phyloP scores from a whole-genome alignment of 2,113 vertebrate genomes.

The Paedocypris sp. region DNA sequence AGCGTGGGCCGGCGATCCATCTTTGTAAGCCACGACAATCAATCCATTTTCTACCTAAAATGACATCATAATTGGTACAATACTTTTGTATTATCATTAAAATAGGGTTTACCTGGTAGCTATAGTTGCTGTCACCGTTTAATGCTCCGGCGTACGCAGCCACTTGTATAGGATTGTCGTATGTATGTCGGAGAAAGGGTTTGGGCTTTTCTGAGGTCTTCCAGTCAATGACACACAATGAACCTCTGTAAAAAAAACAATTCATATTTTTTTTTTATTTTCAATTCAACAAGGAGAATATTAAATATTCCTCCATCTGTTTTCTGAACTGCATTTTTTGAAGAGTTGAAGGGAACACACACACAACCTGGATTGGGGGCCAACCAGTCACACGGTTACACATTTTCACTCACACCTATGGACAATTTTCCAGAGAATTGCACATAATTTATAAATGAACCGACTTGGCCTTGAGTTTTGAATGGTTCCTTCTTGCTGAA shows the following conservation, averaged over 20 bases:
- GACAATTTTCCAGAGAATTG: too few species aligned
- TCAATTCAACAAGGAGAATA: neutral
- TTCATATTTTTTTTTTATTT: neutral
- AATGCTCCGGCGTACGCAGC: slow-evolving; percentile 86
- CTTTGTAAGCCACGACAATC: slow-evolving; percentile 87
- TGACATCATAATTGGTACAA: neutral
- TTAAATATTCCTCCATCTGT: too few species aligned
- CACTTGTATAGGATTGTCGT: slow-evolving; percentile 87
- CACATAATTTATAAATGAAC: too few species aligned
- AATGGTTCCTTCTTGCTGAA: too few species aligned
- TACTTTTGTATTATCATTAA: neutral
- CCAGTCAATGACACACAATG: slow-evolving; percentile 88
- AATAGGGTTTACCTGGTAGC: slow-evolving; percentile 78
- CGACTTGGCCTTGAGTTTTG: too few species aligned
- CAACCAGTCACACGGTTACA: too few species aligned
- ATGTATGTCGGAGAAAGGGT: slow-evolving; percentile 75
- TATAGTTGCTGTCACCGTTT: slow-evolving; percentile 80
- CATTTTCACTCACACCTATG: too few species aligned
- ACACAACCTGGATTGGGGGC: too few species aligned
- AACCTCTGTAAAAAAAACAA: slow-evolving; percentile 61
- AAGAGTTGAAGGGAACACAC: too few species aligned
- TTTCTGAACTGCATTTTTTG: too few species aligned
- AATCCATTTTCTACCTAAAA: slow-evolving; percentile 78
- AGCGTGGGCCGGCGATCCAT: slow-evolving; percentile 77
- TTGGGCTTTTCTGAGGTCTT: slow-evolving; percentile 93